phyloP scores from a whole-genome alignment of 2,888 invertebrate genomes.

The Ormyrus thymus region DNA sequence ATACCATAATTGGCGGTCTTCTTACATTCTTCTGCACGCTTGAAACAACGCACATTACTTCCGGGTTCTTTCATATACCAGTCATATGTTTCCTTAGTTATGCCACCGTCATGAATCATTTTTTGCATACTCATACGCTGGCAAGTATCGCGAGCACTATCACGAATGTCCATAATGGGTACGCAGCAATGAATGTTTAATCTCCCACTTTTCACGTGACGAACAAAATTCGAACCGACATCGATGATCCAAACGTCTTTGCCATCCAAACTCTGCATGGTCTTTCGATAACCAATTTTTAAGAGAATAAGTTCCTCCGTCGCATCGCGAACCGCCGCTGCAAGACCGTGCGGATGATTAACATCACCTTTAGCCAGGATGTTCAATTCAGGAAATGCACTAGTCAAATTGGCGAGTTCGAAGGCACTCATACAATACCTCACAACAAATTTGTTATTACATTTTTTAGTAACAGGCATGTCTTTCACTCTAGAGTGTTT shows the following conservation, averaged over 20 bases:
- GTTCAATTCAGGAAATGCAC: background rate
- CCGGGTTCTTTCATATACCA: background rate
- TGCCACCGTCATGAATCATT: background rate
- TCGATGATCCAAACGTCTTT: background rate
- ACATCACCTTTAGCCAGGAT: background rate
- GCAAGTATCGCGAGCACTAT: background rate
- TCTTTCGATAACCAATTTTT: background rate
- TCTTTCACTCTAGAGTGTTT: background rate
- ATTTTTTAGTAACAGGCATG: background rate
- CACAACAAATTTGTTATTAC: background rate
- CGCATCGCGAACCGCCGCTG: background rate
- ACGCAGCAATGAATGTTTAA: conserved; percentile 7
- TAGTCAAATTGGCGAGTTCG: background rate
- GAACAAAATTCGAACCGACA: conserved; percentile 2
- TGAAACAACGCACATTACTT: too few relatives aligned
- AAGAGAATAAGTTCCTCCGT: background rate
- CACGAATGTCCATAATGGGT: background rate
- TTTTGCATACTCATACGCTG: background rate
- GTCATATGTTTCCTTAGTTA: background rate
- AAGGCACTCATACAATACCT: background rate
- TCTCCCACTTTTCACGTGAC: background rate
- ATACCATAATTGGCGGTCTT: background rate
- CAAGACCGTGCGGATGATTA: background rate
- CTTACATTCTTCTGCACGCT: background rate
- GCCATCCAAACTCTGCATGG: background rate